These are phyloP conservation scores for Halcyon chelicuti DNA, from an alignment of 2,797 vertebrate genomes.

Conservation along the genomic window DNA sequence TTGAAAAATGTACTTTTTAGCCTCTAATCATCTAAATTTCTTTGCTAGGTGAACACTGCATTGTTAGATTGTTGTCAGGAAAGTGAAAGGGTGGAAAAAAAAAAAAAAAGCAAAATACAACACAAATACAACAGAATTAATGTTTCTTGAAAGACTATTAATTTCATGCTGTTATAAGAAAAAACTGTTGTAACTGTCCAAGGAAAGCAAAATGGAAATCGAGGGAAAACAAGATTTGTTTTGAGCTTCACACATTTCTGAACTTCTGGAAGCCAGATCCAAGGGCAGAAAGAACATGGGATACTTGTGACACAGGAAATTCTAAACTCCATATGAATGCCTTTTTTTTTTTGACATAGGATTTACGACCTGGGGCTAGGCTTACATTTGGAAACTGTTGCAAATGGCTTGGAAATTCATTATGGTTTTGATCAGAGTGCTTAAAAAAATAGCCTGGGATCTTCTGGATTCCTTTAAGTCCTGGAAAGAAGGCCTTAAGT, in stretches of 20 bases:
- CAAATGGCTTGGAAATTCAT: neutral
- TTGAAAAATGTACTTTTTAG: conserved; percentile 1
- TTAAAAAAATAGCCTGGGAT: neutral
- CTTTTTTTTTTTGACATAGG: neutral
- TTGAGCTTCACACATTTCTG: neutral
- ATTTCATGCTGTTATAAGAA: neutral
- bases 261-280: neutral
- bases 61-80: neutral
- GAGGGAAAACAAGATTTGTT: neutral
- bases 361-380: neutral
- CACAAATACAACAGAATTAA: neutral
- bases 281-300: neutral
- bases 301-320: neutral
- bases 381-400: neutral
- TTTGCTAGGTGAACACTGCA: neutral
- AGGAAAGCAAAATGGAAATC: neutral
- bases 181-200: neutral
- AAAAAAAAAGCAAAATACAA: rapidly evolving
- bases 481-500: neutral
- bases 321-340: neutral
- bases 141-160: neutral
- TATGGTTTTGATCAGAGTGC: neutral
- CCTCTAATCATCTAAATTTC: neutral
- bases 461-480: neutral
- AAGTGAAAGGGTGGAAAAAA: neutral